Conservation (phyloP, 2,113 vertebrate species). For the Natator depressus region DNA sequence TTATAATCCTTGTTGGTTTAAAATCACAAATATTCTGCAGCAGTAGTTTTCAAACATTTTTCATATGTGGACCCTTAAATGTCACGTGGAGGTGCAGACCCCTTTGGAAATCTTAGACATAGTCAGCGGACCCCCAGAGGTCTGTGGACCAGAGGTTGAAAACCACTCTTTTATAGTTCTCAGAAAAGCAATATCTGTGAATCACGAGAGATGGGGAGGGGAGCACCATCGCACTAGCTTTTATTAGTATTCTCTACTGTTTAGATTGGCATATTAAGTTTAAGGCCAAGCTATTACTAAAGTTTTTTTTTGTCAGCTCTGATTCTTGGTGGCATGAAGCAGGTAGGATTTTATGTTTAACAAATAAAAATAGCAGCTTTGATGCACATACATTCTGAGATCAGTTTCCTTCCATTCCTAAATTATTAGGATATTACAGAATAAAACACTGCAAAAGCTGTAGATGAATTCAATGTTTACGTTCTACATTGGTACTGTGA, state of each 20-base stretch:
- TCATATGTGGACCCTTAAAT: background rate
- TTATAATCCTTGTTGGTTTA: conserved; percentile 30
- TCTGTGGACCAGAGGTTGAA: background rate
- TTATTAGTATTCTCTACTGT: background rate
- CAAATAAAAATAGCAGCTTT: background rate
- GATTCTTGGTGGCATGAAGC: conserved; percentile 3
- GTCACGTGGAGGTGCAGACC: background rate
- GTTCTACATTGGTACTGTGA: background rate
- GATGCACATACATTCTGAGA: background rate
- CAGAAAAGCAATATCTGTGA: conserved; percentile 3
- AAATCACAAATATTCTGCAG: background rate
- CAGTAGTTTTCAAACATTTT: background rate
- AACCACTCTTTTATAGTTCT: background rate
- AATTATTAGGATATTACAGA: background rate
- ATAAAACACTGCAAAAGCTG: background rate
- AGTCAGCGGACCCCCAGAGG: background rate
- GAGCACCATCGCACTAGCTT: background rate
- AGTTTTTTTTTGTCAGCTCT: background rate
- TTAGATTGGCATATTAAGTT: background rate
- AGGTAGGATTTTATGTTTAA: conserved; percentile 13
- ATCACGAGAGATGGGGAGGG: background rate
- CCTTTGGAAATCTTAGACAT: background rate
- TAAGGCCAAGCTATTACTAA: background rate
- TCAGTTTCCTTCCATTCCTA: background rate
- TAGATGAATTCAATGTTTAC: background rate